phyloP scores from a whole-genome alignment of 2,888 invertebrate genomes.

The Odontothrips loti region DNA sequence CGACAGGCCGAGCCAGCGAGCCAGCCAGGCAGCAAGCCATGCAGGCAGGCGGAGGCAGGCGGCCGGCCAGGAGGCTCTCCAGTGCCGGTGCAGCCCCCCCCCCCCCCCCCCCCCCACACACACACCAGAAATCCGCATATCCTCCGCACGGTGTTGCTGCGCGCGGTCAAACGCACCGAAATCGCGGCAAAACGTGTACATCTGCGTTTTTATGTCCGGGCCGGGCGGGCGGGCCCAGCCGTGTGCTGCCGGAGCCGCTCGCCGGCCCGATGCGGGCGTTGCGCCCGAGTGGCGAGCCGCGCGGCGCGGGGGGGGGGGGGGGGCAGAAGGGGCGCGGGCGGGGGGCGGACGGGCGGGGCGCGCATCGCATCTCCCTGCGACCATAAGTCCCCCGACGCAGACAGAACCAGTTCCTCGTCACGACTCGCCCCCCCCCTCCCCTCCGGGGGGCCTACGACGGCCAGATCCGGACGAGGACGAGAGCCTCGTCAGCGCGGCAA shows the following conservation, averaged over 20 bases:
- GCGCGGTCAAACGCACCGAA: constrained; percentile 6
- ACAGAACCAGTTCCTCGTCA: background rate
- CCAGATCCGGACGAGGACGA: background rate
- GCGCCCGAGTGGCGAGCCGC: background rate
- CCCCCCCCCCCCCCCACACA: background rate
- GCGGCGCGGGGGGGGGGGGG: background rate
- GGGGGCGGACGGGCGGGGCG: too few relatives aligned
- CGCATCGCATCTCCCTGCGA: too few relatives aligned
- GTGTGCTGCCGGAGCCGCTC: background rate
- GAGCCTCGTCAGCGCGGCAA: background rate
- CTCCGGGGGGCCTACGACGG: too few relatives aligned
- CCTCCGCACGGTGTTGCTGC: background rate
- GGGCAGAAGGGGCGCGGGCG: background rate
- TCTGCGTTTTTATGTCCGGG: constrained; percentile 20
- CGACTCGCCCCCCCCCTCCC: background rate
- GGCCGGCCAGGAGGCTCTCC: background rate
- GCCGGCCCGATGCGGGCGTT: background rate
- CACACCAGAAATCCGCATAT: background rate
- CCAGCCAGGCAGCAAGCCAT: too few relatives aligned
- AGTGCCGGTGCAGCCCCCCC: background rate
- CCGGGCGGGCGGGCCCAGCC: background rate
- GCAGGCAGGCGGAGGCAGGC: too few relatives aligned
- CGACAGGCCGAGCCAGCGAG: background rate
- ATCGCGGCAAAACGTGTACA: constrained; percentile 9
- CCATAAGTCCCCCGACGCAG: too few relatives aligned